These are phyloP conservation scores for Kuschelorhynchus macadamiae DNA, from an alignment of 2,888 invertebrate species.

Conservation along the genomic window DNA sequence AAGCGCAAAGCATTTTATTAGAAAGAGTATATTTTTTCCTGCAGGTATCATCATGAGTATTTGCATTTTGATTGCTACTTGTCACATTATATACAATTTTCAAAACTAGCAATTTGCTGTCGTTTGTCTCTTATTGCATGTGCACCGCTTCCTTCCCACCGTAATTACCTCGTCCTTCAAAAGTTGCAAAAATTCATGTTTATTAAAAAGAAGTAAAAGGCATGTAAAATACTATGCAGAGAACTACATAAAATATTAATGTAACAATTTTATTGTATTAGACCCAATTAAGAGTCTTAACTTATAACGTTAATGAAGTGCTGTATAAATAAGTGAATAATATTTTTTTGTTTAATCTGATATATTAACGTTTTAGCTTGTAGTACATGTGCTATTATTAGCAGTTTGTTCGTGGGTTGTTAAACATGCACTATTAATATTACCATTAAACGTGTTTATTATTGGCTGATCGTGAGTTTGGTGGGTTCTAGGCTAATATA, in stretches of 20 bases:
- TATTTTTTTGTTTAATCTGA: too few species aligned
- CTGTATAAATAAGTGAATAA: too few species aligned
- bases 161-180: conserved; percentile 31
- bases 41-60: background rate
- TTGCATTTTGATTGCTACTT: conserved; percentile 5
- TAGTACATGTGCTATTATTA: too few species aligned
- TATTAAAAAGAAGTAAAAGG: conserved; percentile 39
- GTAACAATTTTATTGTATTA: conserved; percentile 18
- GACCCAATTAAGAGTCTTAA: conserved; percentile 16
- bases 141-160: conserved; percentile 21
- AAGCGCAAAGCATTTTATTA: too few species aligned
- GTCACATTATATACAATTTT: background rate
- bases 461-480: background rate
- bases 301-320: too few species aligned
- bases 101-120: conserved; percentile 9
- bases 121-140: background rate
- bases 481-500: too few species aligned
- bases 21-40: too few species aligned
- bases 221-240: conserved; percentile 5
- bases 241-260: conserved; percentile 21
- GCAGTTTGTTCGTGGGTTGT: too few species aligned
- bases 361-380: too few species aligned
- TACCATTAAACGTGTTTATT: too few species aligned
- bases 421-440: too few species aligned
- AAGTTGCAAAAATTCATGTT: conserved; percentile 32